Evolutionary conservation across 92 coral and sea anemone genomes (phyloP), one percentile per base, ranked within the genome.

Genomic region (Phenganax marumi): DNA sequence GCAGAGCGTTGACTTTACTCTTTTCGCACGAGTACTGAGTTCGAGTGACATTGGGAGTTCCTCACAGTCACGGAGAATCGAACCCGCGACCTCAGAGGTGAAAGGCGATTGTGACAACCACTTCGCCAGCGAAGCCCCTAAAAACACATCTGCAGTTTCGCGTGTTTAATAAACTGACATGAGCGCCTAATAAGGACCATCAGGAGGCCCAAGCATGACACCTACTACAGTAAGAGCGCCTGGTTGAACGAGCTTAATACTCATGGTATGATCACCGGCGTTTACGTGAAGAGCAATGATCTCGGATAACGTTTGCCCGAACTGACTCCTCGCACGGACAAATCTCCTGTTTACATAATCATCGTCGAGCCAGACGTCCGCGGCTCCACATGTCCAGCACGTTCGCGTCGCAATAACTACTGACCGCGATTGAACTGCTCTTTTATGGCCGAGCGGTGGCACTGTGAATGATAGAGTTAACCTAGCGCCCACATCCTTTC

Each of bases 401-500:
- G 90, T 88, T 22, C 90, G 77, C 11, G 83, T 78, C 60, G 88
- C 90, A 58, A 88, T 48, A 49, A 56, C 85, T 23, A 88, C 65
- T 8, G 78, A 84, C 24, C 90, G 58, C 55, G 52, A 50, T 22
- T 55, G 50, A 60, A 71, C 19, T 21, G 50, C 18, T 2, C 60
- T 22, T 21, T 84, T 68, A 84, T 70, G 55, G 63, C 43, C 80
- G 49, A 11, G 24, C 26, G 87, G 18, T 14, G 89, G 88, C 53
- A 91, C 87, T 63, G 64, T 50, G 51, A 91, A 73, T 22, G 65
- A 55, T 57, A 90, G 86, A 58, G 87, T 85, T n/a, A 91, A 84
- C 0, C 79, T 8, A 10, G 90, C 89, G 3, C 84, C 84, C n/a
- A 70, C 71, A 3, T 87, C 73, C 10, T 49, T 23, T 0, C 93